These are phyloP conservation scores for Notolabrus celidotus DNA, from an alignment of 2,797 vertebrate genomes.

Conservation along the genomic window DNA sequence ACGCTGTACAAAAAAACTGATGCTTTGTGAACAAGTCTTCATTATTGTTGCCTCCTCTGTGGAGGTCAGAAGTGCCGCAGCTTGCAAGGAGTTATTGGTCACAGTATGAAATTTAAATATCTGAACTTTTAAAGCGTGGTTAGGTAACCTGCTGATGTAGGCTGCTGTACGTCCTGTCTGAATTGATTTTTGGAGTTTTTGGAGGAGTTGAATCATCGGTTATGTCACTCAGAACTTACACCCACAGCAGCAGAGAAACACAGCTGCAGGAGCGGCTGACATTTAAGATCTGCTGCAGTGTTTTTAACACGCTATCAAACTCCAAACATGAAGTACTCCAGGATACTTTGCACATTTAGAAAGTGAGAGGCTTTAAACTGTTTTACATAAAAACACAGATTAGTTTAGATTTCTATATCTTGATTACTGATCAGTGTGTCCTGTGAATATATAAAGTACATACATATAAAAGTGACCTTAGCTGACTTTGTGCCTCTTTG, in stretches of 20 bases:
- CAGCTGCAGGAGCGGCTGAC: slow-evolving; percentile 11
- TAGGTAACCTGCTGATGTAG: neutral
- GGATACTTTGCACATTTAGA: neutral
- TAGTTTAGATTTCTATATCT: too few species aligned
- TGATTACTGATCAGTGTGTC: too few species aligned
- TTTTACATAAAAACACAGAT: too few species aligned
- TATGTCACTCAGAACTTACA: slow-evolving; percentile 1
- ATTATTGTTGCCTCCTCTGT: neutral
- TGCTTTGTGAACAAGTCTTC: neutral
- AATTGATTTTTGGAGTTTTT: neutral
- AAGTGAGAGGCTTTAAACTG: neutral
- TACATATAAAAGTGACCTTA: slow-evolving; percentile 24
- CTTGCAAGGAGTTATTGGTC: neutral
- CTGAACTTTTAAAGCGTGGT: neutral
- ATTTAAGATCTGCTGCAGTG: neutral
- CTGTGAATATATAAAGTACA: neutral
- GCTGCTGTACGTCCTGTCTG: neutral
- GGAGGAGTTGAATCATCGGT: slow-evolving; percentile 1
- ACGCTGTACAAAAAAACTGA: neutral
- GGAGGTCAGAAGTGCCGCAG: neutral
- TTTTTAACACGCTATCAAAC: neutral
- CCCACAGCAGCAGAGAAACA: slow-evolving; percentile 3
- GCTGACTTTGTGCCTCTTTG: slow-evolving; percentile 7
- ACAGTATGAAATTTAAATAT: neutral
- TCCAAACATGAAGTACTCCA: neutral